Evolutionary conservation across 2,797 vertebrate genomes (phyloP).

Genomic region (Phoxinus dragarum): DNA sequence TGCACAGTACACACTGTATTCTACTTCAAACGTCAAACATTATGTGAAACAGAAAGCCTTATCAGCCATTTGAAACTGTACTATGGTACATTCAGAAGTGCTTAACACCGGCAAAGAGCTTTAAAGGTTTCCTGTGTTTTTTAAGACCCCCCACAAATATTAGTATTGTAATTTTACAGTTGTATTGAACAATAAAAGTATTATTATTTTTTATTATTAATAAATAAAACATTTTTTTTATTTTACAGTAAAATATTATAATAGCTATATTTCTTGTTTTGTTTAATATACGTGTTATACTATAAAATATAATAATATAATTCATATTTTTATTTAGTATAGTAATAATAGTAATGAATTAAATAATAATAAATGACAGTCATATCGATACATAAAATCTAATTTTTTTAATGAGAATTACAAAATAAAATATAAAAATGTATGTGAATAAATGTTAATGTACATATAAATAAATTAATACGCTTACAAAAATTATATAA

Average conservation of each 20-base stretch:
- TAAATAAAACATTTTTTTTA: not conserved
- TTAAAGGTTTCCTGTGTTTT: not conserved
- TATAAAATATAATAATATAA: not conserved
- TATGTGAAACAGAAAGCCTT: not conserved
- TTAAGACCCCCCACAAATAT: not conserved
- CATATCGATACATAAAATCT: not conserved
- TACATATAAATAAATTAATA: not conserved
- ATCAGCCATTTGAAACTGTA: not conserved
- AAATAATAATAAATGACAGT: not conserved
- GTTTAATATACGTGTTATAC: not conserved
- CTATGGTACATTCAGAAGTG: not conserved
- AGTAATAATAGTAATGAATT: not conserved
- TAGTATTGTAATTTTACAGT: not conserved
- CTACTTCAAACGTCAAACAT: not conserved
- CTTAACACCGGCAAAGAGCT: not conserved
- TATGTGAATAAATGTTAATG: not conserved
- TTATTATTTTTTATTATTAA: not conserved
- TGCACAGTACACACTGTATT: not conserved
- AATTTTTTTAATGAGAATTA: not conserved
- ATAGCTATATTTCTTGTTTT: not conserved
- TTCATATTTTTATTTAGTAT: not conserved
- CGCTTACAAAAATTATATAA: not conserved
- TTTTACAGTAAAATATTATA: not conserved
- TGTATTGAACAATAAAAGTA: not conserved
- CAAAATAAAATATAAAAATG: not conserved